These are phyloP conservation scores for Hydrotaea diabolus DNA, from an alignment of 2,888 invertebrate genomes.

Conservation along the genomic window DNA sequence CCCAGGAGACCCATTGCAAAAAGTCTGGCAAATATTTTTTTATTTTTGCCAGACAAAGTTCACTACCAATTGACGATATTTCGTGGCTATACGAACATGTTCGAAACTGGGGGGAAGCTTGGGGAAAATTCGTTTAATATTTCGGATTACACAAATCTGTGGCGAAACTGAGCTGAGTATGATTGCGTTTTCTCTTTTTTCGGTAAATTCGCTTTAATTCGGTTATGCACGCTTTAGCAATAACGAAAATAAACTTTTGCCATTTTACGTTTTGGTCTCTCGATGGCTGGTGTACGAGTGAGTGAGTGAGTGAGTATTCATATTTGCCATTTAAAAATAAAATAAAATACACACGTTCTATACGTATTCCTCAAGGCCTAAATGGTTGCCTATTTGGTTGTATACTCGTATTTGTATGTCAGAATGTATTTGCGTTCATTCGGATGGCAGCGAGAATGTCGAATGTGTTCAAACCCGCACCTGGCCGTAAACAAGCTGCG, in stretches of 20 bases:
- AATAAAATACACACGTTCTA: conserved; percentile 19
- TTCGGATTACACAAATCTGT: neutral
- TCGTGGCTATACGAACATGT: neutral
- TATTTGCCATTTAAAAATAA: conserved; percentile 44
- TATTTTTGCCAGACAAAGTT: neutral
- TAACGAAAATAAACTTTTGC: conserved; percentile 52
- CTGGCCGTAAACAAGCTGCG: conserved; percentile 46
- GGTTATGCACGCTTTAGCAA: conserved; percentile 62
- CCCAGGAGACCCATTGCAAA: neutral
- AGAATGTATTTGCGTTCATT: no score
- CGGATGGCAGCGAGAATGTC: conserved; percentile 9
- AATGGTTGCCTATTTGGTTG: conserved; percentile 17
- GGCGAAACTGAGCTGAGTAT: conserved; percentile 2
- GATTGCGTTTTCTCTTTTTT: neutral
- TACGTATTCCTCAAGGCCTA: conserved; percentile 27
- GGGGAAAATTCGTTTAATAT: neutral
- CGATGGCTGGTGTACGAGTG: neutral
- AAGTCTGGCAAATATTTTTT: neutral
- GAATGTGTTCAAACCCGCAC: conserved; percentile 19
- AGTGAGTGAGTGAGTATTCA: conserved; percentile 44
- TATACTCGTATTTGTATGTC: neutral
- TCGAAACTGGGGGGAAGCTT: neutral
- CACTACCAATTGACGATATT: neutral
- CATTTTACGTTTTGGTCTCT: conserved; percentile 44
- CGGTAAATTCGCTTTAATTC: conserved; percentile 3